These are phyloP conservation scores for Hyles euphorbiae DNA, from an alignment of 1,140 invertebrate species.

Conservation along the genomic window DNA sequence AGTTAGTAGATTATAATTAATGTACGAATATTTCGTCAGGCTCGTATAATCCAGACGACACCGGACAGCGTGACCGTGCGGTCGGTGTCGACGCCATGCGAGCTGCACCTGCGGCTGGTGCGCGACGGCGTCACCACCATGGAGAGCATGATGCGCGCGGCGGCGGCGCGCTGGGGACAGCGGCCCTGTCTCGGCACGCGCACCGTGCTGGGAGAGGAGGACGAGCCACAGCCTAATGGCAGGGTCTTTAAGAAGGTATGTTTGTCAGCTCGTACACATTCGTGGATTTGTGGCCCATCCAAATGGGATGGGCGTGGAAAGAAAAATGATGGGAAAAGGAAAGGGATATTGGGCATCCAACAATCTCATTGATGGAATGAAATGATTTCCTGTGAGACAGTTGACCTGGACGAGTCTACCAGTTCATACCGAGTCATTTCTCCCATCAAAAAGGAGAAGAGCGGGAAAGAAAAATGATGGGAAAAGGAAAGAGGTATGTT, in stretches of 20 bases:
- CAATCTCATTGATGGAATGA: neutral
- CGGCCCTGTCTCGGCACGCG: slow-evolving; percentile 92
- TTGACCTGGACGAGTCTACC: too few species aligned
- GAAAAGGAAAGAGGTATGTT: too few species aligned
- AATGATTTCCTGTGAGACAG: neutral
- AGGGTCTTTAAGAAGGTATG: slow-evolving; percentile 95
- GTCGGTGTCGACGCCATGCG: slow-evolving; percentile 80
- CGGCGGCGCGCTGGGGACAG: slow-evolving; percentile 82
- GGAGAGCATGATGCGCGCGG: slow-evolving; percentile 89
- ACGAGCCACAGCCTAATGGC: slow-evolving; percentile 95
- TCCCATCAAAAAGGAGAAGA: too few species aligned
- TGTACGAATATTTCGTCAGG: slow-evolving; percentile 48
- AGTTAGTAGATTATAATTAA: too few species aligned
- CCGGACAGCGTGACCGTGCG: slow-evolving; percentile 81
- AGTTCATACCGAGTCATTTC: too few species aligned
- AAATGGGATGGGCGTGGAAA: neutral
- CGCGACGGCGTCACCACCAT: slow-evolving; percentile 89
- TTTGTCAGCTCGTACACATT: neutral
- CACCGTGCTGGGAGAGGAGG: slow-evolving; percentile 93
- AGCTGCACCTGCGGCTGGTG: slow-evolving; percentile 83
- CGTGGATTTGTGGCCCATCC: neutral
- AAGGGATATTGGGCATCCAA: too few species aligned
- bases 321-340: neutral
- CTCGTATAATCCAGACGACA: slow-evolving; percentile 53
- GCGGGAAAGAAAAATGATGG: too few species aligned